Evolutionary conservation across 2,113 vertebrate species (phyloP).

Genomic region (Lophochroa leadbeateri): DNA sequence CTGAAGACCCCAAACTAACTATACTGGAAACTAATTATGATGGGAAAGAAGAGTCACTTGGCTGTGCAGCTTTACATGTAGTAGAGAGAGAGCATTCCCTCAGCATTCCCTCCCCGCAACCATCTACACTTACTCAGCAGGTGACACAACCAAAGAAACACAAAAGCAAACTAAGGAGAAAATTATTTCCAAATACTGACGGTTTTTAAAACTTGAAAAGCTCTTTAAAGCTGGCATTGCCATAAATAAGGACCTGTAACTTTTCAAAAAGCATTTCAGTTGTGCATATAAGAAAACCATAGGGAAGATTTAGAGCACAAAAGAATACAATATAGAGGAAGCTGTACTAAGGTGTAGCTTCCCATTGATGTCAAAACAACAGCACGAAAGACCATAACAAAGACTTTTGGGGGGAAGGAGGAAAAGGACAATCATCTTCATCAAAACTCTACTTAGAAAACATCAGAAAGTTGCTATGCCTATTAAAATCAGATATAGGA

Average conservation of each 20-base stretch:
- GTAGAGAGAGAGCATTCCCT: background rate
- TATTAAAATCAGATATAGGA: background rate
- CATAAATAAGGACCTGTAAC: background rate
- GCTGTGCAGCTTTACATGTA: background rate
- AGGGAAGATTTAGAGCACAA: background rate
- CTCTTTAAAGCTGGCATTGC: background rate
- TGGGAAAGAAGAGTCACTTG: accelerated
- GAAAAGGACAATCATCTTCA: background rate
- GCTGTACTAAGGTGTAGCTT: background rate
- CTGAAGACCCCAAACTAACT: background rate
- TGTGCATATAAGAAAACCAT: background rate
- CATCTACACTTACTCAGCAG: background rate
- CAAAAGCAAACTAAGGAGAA: background rate
- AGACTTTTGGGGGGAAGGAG: background rate
- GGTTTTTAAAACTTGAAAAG: background rate
- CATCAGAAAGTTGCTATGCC: background rate
- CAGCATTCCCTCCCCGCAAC: accelerated
- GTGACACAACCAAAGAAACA: background rate
- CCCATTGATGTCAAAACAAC: background rate
- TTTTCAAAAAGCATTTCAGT: background rate
- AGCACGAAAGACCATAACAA: background rate
- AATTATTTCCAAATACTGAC: background rate
- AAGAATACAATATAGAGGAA: background rate
- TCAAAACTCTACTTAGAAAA: background rate
- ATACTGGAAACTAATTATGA: accelerated